Evolutionary conservation across 2,113 vertebrate species (phyloP).

Genomic region (Psephotus haematonotus): DNA sequence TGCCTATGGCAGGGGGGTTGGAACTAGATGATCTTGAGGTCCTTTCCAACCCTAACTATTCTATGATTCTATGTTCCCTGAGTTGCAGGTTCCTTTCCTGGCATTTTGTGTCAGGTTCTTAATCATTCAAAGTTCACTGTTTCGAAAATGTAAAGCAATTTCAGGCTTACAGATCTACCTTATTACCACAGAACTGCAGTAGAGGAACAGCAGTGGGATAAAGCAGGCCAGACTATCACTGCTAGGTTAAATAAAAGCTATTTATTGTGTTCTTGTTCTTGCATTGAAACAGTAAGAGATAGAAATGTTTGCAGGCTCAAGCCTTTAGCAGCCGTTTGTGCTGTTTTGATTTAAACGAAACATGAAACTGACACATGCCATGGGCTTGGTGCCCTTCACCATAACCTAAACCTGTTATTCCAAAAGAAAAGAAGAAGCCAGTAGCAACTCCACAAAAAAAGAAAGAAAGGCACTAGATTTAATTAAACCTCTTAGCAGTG

Average conservation of each 20-base stretch:
- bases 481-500: neutral
- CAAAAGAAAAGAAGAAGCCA: neutral
- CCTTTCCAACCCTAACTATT: too few species aligned
- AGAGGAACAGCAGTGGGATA: neutral
- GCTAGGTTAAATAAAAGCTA: neutral
- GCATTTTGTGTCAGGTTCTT: neutral
- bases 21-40: too few species aligned
- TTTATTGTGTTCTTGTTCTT: neutral
- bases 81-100: neutral
- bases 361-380: neutral
- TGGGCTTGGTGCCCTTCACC: neutral
- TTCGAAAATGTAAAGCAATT: neutral
- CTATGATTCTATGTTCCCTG: neutral
- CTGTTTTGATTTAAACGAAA: neutral
- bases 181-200: neutral
- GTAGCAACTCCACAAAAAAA: neutral
- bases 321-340: neutral
- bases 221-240: neutral
- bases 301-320: neutral
- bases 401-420: neutral
- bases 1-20: too few species aligned
- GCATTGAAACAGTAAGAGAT: neutral
- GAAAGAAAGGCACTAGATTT: neutral
- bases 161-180: neutral
- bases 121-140: neutral